Evolutionary conservation across 2,797 vertebrate genomes (phyloP).

Genomic region (Enteromius thamalakanensis): DNA sequence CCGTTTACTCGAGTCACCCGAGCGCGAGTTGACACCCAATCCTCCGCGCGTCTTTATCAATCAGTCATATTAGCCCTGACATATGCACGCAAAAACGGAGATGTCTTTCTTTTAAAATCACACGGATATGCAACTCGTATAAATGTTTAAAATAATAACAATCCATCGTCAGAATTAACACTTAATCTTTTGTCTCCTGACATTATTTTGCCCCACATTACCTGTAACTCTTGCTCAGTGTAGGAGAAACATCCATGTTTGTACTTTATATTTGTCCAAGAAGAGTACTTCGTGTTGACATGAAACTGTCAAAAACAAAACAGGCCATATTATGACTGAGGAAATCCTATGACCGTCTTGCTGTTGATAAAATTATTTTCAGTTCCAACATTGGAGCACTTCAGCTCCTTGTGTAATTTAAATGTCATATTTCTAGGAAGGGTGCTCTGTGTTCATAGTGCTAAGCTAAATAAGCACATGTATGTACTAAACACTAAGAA

Average conservation of each 20-base stretch:
- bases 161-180: neutral
- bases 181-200: neutral
- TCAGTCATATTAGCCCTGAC: constrained; percentile 41
- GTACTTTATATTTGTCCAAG: neutral
- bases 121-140: neutral
- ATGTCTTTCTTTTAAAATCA: neutral
- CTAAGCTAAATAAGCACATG: neutral
- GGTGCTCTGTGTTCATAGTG: neutral
- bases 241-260: neutral
- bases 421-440: neutral
- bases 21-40: constrained; percentile 43
- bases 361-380: neutral
- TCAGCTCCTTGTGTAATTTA: neutral
- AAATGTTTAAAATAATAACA: neutral
- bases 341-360: neutral
- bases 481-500: neutral
- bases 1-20: constrained; percentile 49
- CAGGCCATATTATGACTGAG: neutral
- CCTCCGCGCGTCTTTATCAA: constrained; percentile 33
- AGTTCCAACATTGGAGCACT: neutral
- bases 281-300: neutral
- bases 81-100: constrained; percentile 4
- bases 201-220: neutral
- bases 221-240: neutral
- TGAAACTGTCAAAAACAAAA: constrained; percentile 8